Evolutionary conservation across 2,113 vertebrate genomes (phyloP).

Genomic region (sheep (Ovis aries)): DNA sequence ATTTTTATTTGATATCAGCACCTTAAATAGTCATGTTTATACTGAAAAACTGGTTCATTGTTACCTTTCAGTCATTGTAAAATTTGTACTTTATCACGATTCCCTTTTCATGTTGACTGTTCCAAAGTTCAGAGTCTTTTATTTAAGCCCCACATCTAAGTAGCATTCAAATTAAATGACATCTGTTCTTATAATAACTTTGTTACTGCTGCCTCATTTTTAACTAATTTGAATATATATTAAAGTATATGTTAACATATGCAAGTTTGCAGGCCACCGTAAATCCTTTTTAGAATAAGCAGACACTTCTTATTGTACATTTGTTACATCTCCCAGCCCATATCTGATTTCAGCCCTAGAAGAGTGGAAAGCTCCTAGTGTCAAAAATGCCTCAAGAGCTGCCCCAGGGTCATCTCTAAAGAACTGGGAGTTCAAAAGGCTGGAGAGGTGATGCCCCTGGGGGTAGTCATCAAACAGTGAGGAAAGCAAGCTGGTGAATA

Average conservation of each 20-base stretch:
- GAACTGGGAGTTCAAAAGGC: not conserved
- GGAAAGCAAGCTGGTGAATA: not conserved
- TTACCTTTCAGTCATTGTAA: not conserved
- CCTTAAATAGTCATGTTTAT: not conserved
- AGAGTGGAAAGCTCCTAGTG: not conserved
- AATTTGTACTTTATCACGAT: not conserved
- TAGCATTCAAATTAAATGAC: not conserved
- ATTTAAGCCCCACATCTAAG: not conserved
- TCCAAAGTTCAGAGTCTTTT: not conserved
- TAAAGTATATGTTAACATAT: not conserved
- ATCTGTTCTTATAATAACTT: not conserved
- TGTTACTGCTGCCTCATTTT: not conserved
- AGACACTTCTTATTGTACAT: not conserved
- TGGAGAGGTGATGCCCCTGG: not conserved
- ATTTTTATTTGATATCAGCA: not conserved
- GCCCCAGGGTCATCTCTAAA: not conserved
- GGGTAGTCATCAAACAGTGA: not conserved
- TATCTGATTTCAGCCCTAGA: not conserved
- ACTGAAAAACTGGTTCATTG: not conserved
- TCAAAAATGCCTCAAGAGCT: not conserved
- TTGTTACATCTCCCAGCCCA: not conserved
- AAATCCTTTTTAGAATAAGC: not conserved
- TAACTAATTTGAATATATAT: not conserved
- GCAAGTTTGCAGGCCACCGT: not conserved
- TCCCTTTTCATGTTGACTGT: not conserved